These are phyloP conservation scores for Schizopygopsis pylzovi DNA, from an alignment of 2,797 vertebrate genomes.

Conservation along the genomic window DNA sequence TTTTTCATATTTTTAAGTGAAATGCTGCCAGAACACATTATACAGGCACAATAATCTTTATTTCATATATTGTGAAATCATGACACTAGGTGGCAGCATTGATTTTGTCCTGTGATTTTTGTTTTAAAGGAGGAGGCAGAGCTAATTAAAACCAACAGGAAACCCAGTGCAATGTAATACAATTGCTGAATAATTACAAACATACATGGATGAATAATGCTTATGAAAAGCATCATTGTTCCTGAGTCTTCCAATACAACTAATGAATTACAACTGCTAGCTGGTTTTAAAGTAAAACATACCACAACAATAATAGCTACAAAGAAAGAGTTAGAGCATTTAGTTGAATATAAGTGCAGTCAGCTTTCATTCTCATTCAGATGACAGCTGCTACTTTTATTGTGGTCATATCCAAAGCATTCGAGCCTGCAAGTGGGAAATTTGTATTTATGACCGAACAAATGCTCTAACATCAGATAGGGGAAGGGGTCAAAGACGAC, in stretches of 20 bases:
- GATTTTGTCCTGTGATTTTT: not conserved
- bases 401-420: not conserved
- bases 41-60: too few relatives aligned
- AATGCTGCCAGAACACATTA: not conserved
- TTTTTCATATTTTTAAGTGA: not conserved
- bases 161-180: slow-evolving; percentile 40
- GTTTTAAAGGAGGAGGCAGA: not conserved
- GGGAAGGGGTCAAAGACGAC: not conserved
- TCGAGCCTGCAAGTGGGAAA: not conserved
- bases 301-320: not conserved
- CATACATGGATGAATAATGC: slow-evolving; percentile 34
- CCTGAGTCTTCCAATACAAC: slow-evolving; percentile 20
- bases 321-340: not conserved
- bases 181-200: slow-evolving; percentile 49
- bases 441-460: slow-evolving; percentile 8
- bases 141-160: slow-evolving; percentile 40
- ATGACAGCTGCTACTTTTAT: not conserved
- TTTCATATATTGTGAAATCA: not conserved
- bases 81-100: slow-evolving; percentile 53
- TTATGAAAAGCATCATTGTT: slow-evolving; percentile 32
- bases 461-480: not conserved
- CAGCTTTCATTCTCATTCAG: not conserved
- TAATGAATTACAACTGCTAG: slow-evolving; percentile 8
- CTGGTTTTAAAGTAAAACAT: not conserved
- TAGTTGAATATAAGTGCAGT: not conserved